Conservation (phyloP, 2,113 vertebrate genomes). For the Mionectes macconnelli region DNA sequence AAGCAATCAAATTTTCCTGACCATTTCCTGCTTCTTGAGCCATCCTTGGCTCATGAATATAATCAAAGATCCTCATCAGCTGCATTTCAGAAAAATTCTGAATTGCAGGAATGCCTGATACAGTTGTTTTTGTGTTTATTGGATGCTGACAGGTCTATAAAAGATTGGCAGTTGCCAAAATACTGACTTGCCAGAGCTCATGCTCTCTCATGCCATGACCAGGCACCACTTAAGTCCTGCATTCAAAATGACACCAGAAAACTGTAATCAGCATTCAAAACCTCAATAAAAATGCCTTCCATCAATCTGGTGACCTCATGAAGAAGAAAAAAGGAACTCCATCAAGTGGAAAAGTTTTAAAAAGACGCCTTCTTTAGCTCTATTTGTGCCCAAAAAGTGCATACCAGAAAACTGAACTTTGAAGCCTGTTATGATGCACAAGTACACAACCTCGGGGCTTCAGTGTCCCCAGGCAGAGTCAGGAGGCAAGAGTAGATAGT, state of each 20-base stretch:
- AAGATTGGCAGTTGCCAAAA: neutral
- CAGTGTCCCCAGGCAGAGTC: neutral
- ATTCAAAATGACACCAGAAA: neutral
- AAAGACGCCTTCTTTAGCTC: neutral
- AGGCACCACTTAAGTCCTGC: neutral
- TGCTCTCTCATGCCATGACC: neutral
- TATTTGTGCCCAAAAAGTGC: neutral
- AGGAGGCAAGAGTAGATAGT: neutral
- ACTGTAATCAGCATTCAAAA: neutral
- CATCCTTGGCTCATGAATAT: neutral
- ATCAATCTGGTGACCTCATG: neutral
- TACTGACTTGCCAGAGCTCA: neutral
- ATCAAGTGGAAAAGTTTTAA: neutral
- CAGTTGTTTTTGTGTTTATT: neutral
- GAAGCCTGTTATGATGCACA: accelerated
- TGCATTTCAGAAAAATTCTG: neutral
- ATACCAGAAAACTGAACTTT: neutral
- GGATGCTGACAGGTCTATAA: neutral
- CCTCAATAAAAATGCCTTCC: neutral
- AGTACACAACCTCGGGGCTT: neutral
- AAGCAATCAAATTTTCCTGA: neutral
- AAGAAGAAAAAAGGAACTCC: neutral
- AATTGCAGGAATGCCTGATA: neutral
- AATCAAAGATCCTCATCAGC: neutral
- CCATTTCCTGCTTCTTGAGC: neutral